These are phyloP conservation scores for Sinocyclocheilus grahami DNA, from an alignment of 2,113 vertebrate species.

Conservation along the genomic window DNA sequence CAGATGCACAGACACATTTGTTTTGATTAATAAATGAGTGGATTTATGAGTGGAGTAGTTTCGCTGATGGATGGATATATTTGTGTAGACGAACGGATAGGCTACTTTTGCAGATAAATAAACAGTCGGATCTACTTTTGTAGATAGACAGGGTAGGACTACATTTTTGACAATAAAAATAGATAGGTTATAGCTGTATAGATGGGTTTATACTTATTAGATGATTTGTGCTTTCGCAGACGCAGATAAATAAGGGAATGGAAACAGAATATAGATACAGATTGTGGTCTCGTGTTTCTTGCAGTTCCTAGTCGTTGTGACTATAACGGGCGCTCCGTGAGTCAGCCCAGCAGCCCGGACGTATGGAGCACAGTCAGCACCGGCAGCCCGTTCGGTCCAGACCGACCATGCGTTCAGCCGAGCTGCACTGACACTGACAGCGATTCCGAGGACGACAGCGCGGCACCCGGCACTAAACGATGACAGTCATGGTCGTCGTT, in stretches of 20 bases:
- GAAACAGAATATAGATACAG: not conserved
- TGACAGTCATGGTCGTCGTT: slow-evolving; percentile 45
- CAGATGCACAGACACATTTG: too few relatives aligned
- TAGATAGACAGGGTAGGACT: too few relatives aligned
- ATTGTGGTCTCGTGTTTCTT: not conserved
- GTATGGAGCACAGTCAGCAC: slow-evolving; percentile 56
- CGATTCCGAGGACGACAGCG: slow-evolving; percentile 49
- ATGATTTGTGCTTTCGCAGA: too few relatives aligned
- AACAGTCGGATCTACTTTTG: too few relatives aligned
- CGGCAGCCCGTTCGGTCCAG: slow-evolving; percentile 36
- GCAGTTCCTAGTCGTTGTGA: slow-evolving; percentile 67
- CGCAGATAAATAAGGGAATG: not conserved
- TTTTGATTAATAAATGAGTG: too few relatives aligned
- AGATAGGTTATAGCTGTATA: too few relatives aligned
- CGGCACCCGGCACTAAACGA: slow-evolving; percentile 32
- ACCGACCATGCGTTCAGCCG: slow-evolving; percentile 29
- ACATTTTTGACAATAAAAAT: too few relatives aligned
- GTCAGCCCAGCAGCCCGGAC: slow-evolving; percentile 56
- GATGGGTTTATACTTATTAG: too few relatives aligned
- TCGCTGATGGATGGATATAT: not conserved
- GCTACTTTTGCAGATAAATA: too few relatives aligned
- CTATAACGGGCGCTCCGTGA: slow-evolving; percentile 53
- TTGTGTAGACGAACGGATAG: not conserved
- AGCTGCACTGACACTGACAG: slow-evolving; percentile 54
- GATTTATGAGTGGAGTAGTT: too few relatives aligned